Evolutionary conservation across 1,140 invertebrate genomes (phyloP), one percentile per base, ranked within the genome.

Genomic region (Kradibia gibbosae): DNA sequence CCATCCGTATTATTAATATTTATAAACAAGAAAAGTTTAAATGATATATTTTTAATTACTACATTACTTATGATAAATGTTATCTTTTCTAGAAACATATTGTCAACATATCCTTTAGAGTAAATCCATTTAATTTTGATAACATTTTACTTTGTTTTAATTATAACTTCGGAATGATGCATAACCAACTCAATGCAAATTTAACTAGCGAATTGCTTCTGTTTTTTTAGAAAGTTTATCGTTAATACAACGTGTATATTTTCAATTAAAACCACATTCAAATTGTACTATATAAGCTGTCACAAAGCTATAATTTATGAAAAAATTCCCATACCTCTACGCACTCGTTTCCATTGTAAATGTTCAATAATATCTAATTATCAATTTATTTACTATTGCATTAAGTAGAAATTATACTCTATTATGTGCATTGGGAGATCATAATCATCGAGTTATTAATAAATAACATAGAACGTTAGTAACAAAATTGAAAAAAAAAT

Each of bases 191-290:
- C 55, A 13, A 28, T 28, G 28, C 25, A 62, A 62, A 62, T 34
- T 31, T 10, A 31, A 62, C 57, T 31, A 31, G 25, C 28, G 34
- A 62, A 36, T 65, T 13, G 31, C 60, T 65, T 65, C 34, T 65
- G 60, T 65, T 65, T 65, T 36, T 65, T 65, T 36, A 31, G 15
- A 36, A 65, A 65, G 31, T 36, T n/a, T 65, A 65, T 65, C 3
- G 36, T 65, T 34, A 65, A 65, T 36, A 65, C 31, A 36, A 65
- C 17, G 31, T 3, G 5, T 20, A 65, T 36, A 5, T 65, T 36
- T 65, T 36, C n/a, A 36, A 65, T 65, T 65, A 65, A 65, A 65
- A 20, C 36, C 36, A 65, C 0, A 13, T 34, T 28, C 3, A 65
- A 65, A 36, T n/a, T 25, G 8, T 20, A 65, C 34, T 20, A 10